Conservation (phyloP, 1,140 invertebrate genomes). For the Agrypnia vestita region DNA sequence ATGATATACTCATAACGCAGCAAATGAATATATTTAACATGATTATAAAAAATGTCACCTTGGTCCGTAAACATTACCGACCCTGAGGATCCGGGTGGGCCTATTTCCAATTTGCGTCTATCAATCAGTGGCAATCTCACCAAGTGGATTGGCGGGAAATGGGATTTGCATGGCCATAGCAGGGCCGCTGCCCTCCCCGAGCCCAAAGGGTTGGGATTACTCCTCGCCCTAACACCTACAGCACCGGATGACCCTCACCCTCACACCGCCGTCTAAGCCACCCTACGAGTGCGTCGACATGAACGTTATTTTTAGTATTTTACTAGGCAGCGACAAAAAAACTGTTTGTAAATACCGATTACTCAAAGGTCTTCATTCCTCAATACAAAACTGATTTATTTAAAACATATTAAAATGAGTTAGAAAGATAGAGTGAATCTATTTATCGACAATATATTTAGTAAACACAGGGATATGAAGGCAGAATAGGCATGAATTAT, state of each 20-base stretch:
- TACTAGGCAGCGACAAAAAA: too few species aligned
- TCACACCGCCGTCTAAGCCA: not conserved
- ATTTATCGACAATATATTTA: too few species aligned
- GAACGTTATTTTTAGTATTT: not conserved
- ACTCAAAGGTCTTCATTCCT: too few species aligned
- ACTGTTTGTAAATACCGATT: too few species aligned
- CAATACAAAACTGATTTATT: too few species aligned
- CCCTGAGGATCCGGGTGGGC: slow-evolving; percentile 52
- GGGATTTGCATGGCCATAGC: slow-evolving; percentile 75
- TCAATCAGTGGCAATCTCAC: slow-evolving; percentile 77
- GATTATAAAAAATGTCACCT: not conserved
- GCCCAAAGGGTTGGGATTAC: not conserved
- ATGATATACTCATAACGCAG: too few species aligned
- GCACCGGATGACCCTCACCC: not conserved
- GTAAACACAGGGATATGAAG: too few species aligned
- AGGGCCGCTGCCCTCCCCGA: slow-evolving; percentile 44
- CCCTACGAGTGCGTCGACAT: slow-evolving; percentile 8
- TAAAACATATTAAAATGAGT: too few species aligned
- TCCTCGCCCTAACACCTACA: slow-evolving; percentile 19
- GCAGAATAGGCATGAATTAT: too few species aligned
- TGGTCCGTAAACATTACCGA: not conserved
- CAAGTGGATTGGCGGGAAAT: slow-evolving; percentile 77
- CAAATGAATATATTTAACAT: not conserved
- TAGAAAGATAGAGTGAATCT: too few species aligned
- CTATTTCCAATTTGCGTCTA: slow-evolving; percentile 78